Evolutionary conservation across 2,888 invertebrate genomes (phyloP).

Genomic region (Spialia ferax): DNA sequence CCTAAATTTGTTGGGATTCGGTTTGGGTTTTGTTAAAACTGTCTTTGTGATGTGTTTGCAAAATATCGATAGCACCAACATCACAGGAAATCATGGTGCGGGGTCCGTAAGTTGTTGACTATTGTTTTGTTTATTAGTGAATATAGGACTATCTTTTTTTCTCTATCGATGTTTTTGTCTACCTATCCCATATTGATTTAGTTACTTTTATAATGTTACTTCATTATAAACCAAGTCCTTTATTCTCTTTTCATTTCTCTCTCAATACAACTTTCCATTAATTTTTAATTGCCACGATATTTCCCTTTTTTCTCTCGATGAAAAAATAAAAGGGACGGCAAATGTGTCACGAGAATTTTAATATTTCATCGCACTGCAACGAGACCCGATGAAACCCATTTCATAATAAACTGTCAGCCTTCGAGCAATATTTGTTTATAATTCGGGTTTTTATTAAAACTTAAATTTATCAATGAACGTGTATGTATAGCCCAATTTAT

Average conservation of each 20-base stretch:
- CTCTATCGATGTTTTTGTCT: not conserved
- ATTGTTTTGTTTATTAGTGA: too few relatives aligned
- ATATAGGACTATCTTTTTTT: too few relatives aligned
- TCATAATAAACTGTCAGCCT: slow-evolving; percentile 29
- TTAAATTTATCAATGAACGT: slow-evolving; percentile 22
- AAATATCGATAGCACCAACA: too few relatives aligned
- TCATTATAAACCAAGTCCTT: not conserved
- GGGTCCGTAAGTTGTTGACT: too few relatives aligned
- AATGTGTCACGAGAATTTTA: slow-evolving; percentile 25
- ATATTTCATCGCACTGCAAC: slow-evolving; percentile 30
- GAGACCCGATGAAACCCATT: slow-evolving; percentile 23
- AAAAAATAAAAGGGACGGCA: not conserved
- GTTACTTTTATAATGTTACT: not conserved
- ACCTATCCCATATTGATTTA: not conserved
- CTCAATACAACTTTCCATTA: not conserved
- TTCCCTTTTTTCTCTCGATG: not conserved
- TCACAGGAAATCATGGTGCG: too few relatives aligned
- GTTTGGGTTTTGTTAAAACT: too few relatives aligned
- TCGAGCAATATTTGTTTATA: slow-evolving; percentile 18
- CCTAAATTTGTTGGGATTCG: too few relatives aligned
- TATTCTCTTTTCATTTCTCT: not conserved
- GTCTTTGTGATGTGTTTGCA: too few relatives aligned
- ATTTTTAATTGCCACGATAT: not conserved
- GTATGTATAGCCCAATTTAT: slow-evolving; percentile 14
- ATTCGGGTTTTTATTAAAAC: slow-evolving; percentile 21